phyloP scores from a whole-genome alignment of 1,140 invertebrate species.

The Drosophila carrolli region DNA sequence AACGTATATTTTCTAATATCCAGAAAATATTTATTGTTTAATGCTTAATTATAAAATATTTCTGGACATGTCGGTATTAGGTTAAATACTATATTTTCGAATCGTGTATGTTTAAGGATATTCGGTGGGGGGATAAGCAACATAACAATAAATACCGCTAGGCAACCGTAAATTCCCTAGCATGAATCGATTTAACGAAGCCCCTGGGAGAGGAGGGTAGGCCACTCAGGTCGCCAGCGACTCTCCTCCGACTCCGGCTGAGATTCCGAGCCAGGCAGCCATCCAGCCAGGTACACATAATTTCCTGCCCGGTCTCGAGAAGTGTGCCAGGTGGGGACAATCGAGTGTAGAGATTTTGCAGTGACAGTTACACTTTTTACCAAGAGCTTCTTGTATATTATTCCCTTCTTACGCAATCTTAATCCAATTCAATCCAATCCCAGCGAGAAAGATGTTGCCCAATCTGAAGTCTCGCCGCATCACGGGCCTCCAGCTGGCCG shows the following conservation, averaged over 20 bases:
- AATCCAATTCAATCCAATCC: constrained; percentile 1
- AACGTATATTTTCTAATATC: too few species aligned
- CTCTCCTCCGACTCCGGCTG: constrained; percentile 35
- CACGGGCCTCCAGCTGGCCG: constrained; percentile 71
- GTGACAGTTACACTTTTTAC: constrained; percentile 24
- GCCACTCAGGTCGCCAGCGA: constrained; percentile 30
- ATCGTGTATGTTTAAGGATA: constrained; percentile 4
- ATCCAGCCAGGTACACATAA: constrained; percentile 54
- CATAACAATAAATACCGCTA: constrained; percentile 82
- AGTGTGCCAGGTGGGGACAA: constrained; percentile 61
- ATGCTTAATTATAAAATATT: too few species aligned
- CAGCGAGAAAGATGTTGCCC: constrained; percentile 67
- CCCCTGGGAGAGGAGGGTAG: constrained; percentile 26
- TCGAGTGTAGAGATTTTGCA: constrained; percentile 36
- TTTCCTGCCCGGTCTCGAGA: constrained; percentile 37
- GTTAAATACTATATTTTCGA: background rate
- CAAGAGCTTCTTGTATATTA: constrained; percentile 3
- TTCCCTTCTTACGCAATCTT: constrained; percentile 59
- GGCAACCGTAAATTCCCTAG: constrained; percentile 79
- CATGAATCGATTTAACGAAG: constrained; percentile 82
- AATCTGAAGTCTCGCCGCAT: constrained; percentile 75
- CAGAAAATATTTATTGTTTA: too few species aligned
- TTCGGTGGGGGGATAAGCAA: constrained; percentile 26
- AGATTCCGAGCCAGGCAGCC: constrained; percentile 50
- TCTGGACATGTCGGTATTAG: background rate